Evolutionary conservation across 1,140 invertebrate genomes (phyloP).

Genomic region (Calosoma granatense): DNA sequence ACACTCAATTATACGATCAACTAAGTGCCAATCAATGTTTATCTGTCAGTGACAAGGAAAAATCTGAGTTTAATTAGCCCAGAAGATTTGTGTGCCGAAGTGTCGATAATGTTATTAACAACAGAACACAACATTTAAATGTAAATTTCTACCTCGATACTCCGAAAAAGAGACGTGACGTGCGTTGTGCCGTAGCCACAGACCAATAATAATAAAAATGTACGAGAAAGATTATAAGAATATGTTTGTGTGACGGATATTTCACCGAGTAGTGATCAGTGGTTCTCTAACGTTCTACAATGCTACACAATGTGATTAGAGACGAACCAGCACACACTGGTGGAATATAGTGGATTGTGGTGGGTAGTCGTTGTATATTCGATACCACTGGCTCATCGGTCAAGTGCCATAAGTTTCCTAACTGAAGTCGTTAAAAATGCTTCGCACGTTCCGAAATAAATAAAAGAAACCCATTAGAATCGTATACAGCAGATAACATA

Average conservation of each 20-base stretch:
- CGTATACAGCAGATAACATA: constrained; percentile 10
- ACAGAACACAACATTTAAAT: background rate
- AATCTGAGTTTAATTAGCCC: background rate
- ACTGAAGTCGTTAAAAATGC: background rate
- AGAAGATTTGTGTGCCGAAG: background rate
- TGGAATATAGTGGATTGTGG: too few relatives aligned
- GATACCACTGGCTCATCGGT: too few relatives aligned
- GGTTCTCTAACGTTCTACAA: too few relatives aligned
- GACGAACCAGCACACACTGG: too few relatives aligned
- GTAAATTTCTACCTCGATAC: background rate
- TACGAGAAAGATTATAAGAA: background rate
- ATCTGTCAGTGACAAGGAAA: background rate
- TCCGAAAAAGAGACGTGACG: background rate
- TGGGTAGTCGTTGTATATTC: too few relatives aligned
- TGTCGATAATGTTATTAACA: background rate
- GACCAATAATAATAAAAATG: background rate
- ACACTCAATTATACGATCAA: background rate
- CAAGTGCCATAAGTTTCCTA: background rate
- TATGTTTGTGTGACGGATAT: too few relatives aligned
- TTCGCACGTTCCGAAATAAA: background rate
- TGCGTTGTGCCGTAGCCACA: too few relatives aligned
- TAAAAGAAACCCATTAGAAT: constrained; percentile 12
- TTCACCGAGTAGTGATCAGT: too few relatives aligned
- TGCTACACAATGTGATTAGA: too few relatives aligned
- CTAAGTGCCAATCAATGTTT: background rate